Evolutionary conservation across 1,140 invertebrate species (phyloP).

Genomic region (Epicauta chinensis): DNA sequence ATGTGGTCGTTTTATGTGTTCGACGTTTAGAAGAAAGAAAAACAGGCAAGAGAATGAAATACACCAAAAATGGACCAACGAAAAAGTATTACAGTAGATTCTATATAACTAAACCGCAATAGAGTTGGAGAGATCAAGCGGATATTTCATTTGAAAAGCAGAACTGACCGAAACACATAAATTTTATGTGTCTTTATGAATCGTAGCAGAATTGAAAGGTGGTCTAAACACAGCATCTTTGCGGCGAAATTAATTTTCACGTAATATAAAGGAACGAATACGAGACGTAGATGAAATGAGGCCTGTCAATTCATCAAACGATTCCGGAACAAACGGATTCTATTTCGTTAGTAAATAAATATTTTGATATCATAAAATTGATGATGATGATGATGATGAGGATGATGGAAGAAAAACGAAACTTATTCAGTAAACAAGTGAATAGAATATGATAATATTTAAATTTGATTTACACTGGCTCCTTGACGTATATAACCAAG

Average conservation of each 20-base stretch:
- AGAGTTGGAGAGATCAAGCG: neutral
- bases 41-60: too few species aligned
- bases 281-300: too few species aligned
- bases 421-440: conserved; percentile 15
- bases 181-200: conserved; percentile 15
- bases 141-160: conserved; percentile 11
- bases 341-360: conserved; percentile 3
- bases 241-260: too few species aligned
- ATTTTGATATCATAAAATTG: conserved; percentile 4
- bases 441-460: conserved; percentile 16
- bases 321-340: too few species aligned
- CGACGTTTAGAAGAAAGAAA: too few species aligned
- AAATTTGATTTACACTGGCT: conserved; percentile 15
- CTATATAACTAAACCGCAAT: conserved; percentile 7
- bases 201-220: conserved; percentile 12
- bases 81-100: conserved; percentile 9
- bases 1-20: neutral
- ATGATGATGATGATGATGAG: too few species aligned
- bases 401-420: too few species aligned
- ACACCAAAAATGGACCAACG: conserved; percentile 12
- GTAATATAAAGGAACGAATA: too few species aligned
- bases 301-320: too few species aligned
- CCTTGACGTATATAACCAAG: conserved; percentile 17
- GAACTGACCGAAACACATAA: conserved; percentile 7
- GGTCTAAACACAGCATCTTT: too few species aligned